Evolutionary conservation across 2,113 vertebrate species (phyloP).

Genomic region (Baryphthengus martii): DNA sequence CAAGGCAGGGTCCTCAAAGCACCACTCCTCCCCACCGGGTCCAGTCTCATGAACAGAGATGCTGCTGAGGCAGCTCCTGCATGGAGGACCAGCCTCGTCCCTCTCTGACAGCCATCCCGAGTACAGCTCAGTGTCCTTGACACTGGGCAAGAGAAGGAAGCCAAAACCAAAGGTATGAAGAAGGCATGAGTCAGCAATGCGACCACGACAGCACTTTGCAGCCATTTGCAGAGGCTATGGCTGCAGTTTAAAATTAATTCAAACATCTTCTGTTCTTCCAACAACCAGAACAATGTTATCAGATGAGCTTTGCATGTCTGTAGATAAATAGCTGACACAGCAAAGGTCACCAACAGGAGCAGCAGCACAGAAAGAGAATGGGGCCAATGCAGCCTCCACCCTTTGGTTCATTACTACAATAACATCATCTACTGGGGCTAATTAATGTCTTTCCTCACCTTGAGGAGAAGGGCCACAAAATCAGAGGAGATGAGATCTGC

Average conservation of each 20-base stretch:
- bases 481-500: neutral
- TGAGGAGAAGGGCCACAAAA: neutral
- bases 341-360: slow-evolving; percentile 7
- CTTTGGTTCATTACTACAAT: neutral
- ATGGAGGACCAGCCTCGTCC: neutral
- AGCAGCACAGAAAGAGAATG: neutral
- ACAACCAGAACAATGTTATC: neutral
- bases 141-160: neutral
- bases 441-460: neutral
- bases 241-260: neutral
- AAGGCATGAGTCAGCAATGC: neutral
- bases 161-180: neutral
- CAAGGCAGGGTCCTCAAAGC: neutral
- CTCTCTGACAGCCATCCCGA: accelerated
- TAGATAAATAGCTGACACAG: neutral
- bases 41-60: neutral
- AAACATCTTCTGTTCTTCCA: neutral
- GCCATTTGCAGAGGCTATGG: accelerated
- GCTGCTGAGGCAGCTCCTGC: neutral
- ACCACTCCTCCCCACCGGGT: neutral
- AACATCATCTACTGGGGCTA: neutral
- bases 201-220: neutral
- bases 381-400: neutral
- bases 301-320: slow-evolving; percentile 23
- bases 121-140: accelerated